These are phyloP conservation scores for Sericinus montela DNA, from an alignment of 2,888 invertebrate species.

Conservation along the genomic window DNA sequence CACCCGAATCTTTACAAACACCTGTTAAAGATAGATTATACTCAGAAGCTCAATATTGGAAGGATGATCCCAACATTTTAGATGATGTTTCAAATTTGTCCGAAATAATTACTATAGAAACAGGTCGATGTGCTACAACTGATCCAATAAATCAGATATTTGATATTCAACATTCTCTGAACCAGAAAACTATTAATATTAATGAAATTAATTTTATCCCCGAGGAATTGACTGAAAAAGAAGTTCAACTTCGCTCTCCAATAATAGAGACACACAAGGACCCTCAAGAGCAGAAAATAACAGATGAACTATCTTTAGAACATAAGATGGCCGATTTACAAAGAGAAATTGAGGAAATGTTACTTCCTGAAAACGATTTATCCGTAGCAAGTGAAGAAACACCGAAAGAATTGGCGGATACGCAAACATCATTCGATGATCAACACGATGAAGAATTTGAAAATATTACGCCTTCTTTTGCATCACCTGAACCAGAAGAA, in stretches of 20 bases:
- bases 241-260: constrained; percentile 24
- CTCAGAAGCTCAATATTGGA: constrained; percentile 71
- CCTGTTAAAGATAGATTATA: constrained; percentile 65
- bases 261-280: constrained; percentile 17
- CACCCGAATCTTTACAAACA: constrained; percentile 62
- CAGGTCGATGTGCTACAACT: constrained; percentile 23
- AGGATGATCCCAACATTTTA: constrained; percentile 48
- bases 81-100: constrained; percentile 38
- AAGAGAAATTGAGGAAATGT: constrained; percentile 72
- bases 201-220: not conserved
- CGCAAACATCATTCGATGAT: constrained; percentile 41
- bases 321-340: constrained; percentile 72
- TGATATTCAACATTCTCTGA: constrained; percentile 18
- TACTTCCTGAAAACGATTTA: constrained; percentile 66
- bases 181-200: constrained; percentile 5
- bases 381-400: constrained; percentile 56
- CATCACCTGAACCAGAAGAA: constrained; percentile 56
- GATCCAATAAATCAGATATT: constrained; percentile 7
- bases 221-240: constrained; percentile 22
- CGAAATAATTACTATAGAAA: constrained; percentile 47
- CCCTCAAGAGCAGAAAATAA: constrained; percentile 34
- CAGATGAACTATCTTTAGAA: constrained; percentile 64
- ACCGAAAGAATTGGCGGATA: constrained; percentile 51
- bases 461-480: constrained; percentile 51
- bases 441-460: constrained; percentile 54